Evolutionary conservation across 2,888 invertebrate genomes (phyloP).

Genomic region (Campaea margaritaria): DNA sequence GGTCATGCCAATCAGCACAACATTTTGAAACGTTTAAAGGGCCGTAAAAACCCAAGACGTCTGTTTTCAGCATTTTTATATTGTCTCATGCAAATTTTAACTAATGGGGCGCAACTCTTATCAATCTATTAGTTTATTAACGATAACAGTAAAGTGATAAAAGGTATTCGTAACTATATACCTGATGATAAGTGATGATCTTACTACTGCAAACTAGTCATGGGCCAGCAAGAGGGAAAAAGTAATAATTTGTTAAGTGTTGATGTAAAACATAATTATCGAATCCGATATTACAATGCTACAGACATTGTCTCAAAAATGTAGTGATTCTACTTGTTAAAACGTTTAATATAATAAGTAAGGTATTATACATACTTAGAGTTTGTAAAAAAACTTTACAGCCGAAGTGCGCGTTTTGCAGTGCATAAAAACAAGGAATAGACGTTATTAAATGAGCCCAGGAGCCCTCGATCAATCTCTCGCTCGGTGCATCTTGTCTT

Average conservation of each 20-base stretch:
- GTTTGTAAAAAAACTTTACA: conserved; percentile 21
- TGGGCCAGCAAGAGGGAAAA: background rate
- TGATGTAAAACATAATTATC: conserved; percentile 13
- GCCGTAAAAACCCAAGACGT: conserved; percentile 76
- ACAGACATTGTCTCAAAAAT: conserved; percentile 19
- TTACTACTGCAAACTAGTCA: conserved; percentile 4
- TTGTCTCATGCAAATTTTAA: conserved; percentile 73
- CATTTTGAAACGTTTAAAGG: conserved; percentile 53
- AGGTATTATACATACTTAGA: background rate
- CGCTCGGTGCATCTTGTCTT: conserved; percentile 46
- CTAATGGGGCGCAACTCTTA: conserved; percentile 76
- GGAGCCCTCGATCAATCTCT: conserved; percentile 46
- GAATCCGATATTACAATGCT: conserved; percentile 1
- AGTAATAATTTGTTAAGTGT: conserved; percentile 6
- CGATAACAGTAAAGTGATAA: conserved; percentile 68
- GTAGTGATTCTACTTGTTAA: conserved; percentile 28
- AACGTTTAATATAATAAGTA: conserved; percentile 3
- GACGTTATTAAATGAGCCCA: conserved; percentile 9
- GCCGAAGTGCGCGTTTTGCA: conserved; percentile 13
- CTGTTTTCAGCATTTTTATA: conserved; percentile 63
- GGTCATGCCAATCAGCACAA: conserved; percentile 55
- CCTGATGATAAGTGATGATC: conserved; percentile 1
- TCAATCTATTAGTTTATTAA: conserved; percentile 73
- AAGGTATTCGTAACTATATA: conserved; percentile 26
- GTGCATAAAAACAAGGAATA: conserved; percentile 33